Evolutionary conservation across 2,888 invertebrate species (phyloP).

Genomic region (Anthophora plumipes): DNA sequence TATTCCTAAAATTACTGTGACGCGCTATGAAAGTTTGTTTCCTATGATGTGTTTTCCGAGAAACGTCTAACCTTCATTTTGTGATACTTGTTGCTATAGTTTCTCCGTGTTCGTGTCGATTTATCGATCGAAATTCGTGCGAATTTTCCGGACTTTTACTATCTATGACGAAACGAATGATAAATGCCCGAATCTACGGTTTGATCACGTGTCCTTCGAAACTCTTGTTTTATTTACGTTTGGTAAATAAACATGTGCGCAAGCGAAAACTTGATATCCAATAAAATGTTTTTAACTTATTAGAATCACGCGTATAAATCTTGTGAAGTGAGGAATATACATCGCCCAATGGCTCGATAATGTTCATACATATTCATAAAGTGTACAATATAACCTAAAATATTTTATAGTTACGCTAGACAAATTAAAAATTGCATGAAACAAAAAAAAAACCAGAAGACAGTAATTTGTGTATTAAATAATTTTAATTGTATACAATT

Average conservation of each 20-base stretch:
- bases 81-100: neutral
- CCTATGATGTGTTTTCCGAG: slow-evolving; percentile 40
- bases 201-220: neutral
- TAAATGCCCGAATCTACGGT: neutral
- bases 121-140: slow-evolving; percentile 27
- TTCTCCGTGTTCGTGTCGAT: neutral
- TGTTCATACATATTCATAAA: neutral
- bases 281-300: slow-evolving; percentile 14
- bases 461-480: neutral
- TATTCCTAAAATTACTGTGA: neutral
- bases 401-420: neutral
- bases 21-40: slow-evolving; percentile 3
- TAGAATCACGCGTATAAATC: neutral
- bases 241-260: slow-evolving; percentile 4
- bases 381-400: neutral
- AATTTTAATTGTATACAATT: neutral
- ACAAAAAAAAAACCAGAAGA: neutral
- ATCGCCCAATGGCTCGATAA: neutral
- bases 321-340: neutral
- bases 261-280: neutral
- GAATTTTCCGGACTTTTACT: neutral
- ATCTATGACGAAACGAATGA: neutral
- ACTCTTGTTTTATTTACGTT: neutral
- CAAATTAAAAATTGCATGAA: neutral
- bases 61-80: slow-evolving; percentile 12